Evolutionary conservation across 1,140 invertebrate species (phyloP), one percentile per base, ranked within the genome.

Genomic region (Drosophila pruinosa): DNA sequence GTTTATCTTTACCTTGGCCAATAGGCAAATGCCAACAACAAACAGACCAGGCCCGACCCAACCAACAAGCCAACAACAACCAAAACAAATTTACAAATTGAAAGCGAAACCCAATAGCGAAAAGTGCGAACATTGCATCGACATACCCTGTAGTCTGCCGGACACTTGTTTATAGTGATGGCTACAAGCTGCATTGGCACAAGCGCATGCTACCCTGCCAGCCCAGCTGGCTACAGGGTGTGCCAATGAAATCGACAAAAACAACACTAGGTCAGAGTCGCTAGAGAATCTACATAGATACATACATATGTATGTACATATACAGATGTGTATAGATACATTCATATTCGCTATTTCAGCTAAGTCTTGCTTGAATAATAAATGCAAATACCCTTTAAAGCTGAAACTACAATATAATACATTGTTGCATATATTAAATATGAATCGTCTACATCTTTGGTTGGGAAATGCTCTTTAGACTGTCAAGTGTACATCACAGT

Each of bases 1-100:
- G n/a, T n/a, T n/a, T n/a, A n/a, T n/a, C n/a, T 47, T 82, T 59
- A 82, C 79, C 79, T 82, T 82, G 79, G 61, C 65, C 14, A 28
- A 48, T 47, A 15, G 12, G 4, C 43, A 45, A 12, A 45, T 45
- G 12, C 24, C 24, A 80, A 81, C 62, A 43, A 12, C 19, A 47
- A 38, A 15, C 50, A 38, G 12, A 68, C 41, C 57, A 53, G 59
- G 39, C 52, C 38, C 38, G 70, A 79, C 45, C 43, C 57, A 59
- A 38, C 10, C 10, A 12, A 38, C 12, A 17, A 47, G 14, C 38
- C 43, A 80, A 80, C 63, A 43, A 7, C 53, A 56, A 5, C 14
- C n/a, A 31, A 47, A 78, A 54, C 34, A 61, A 59, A 38, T 17
- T 28, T 36, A 36, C 54, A 48, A 28, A 47, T 36, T 24, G 19